Evolutionary conservation across 2,888 invertebrate genomes (phyloP).

Genomic region (Corythucha ciliata): DNA sequence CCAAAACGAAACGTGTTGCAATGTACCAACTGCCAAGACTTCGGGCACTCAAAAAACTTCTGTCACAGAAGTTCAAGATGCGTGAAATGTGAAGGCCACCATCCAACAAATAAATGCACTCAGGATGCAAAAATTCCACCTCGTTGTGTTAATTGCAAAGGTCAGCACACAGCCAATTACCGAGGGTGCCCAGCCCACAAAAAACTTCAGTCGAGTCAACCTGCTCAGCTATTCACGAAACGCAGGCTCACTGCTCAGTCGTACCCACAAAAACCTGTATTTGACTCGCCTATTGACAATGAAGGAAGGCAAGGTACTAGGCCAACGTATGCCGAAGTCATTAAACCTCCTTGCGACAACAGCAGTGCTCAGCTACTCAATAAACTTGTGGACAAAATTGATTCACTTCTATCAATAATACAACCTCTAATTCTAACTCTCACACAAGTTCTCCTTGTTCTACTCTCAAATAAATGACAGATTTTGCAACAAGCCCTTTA

Average conservation of each 20-base stretch:
- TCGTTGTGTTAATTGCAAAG: constrained; percentile 3
- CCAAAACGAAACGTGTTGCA: not conserved
- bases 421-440: constrained; percentile 1
- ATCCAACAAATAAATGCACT: not conserved
- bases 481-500: not conserved
- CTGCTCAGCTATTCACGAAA: no score
- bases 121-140: not conserved
- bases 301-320: no score
- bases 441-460: not conserved
- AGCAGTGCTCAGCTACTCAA: not conserved
- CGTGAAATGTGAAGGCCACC: constrained; percentile 9
- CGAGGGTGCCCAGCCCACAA: constrained; percentile 9
- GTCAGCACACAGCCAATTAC: constrained; percentile 2
- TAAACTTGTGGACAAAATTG: constrained; percentile 12
- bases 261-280: no score
- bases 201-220: not conserved
- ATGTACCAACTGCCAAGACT: constrained; percentile 9
- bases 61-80: constrained; percentile 1
- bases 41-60: constrained; percentile 8
- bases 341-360: no score
- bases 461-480: not conserved
- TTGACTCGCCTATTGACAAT: no score
- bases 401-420: not conserved
- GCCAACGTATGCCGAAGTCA: no score
- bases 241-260: no score